Conservation (phyloP, 2,888 invertebrate species). For the Steinernema carpocapsae region DNA sequence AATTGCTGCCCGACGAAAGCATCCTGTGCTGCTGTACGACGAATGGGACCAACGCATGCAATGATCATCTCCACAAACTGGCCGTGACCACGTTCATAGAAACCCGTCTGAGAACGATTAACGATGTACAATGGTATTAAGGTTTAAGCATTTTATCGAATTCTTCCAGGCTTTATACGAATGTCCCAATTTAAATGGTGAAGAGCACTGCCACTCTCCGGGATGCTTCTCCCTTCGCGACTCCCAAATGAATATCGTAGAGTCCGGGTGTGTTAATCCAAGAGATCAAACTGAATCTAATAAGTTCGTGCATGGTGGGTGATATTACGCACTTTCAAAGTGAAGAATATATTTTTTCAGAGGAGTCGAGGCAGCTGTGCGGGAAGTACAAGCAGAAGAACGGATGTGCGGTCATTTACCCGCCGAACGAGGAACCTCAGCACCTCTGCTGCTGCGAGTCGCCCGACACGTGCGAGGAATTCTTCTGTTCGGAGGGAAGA, state of each 20-base stretch:
- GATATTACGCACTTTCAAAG: neutral
- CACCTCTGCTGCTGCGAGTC: conserved; percentile 7
- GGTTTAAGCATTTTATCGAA: neutral
- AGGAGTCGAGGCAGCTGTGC: neutral
- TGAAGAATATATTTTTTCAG: neutral
- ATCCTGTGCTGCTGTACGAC: neutral
- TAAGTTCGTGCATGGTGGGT: no score
- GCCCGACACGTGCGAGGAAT: conserved; percentile 1
- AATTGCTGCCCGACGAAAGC: neutral
- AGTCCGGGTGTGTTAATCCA: neutral
- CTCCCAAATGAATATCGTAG: neutral
- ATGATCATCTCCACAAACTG: neutral
- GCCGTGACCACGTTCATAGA: neutral
- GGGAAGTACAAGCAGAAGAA: conserved; percentile 1
- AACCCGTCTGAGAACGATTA: neutral
- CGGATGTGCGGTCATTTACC: neutral
- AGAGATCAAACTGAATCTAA: no score
- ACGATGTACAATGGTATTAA: neutral
- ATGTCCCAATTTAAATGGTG: neutral
- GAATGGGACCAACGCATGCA: conserved; percentile 4
- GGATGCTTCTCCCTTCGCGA: neutral
- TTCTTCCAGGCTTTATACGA: neutral
- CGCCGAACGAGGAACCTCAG: neutral
- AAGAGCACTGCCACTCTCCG: neutral
- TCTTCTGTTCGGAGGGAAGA: neutral